Conservation (phyloP, 1,140 invertebrate species). For the Dysdera silvatica region DNA sequence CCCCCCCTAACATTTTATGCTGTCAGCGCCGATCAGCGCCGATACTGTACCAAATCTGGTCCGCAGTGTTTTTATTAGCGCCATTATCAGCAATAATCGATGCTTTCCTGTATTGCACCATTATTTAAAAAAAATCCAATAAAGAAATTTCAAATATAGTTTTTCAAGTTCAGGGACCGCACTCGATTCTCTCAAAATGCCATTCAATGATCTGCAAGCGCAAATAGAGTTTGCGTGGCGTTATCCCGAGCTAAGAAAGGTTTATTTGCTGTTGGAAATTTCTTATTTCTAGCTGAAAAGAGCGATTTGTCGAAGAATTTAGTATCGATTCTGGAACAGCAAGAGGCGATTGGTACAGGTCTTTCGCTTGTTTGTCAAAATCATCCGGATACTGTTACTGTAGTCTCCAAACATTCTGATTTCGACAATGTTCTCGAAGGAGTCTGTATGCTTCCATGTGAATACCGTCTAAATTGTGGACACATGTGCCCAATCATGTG, state of each 20-base stretch:
- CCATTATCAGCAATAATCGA: too few relatives aligned
- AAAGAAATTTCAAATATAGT: conserved; percentile 14
- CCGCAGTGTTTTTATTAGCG: too few relatives aligned
- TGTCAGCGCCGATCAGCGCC: too few relatives aligned
- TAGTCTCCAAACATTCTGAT: conserved; percentile 4
- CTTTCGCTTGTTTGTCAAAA: conserved; percentile 16
- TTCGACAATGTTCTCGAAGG: conserved; percentile 25
- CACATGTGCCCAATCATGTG: conserved; percentile 26
- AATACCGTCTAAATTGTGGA: conserved; percentile 22
- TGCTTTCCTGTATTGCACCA: too few relatives aligned
- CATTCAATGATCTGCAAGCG: too few relatives aligned
- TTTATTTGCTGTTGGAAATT: conserved; percentile 60
- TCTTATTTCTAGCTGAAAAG: conserved; percentile 49
- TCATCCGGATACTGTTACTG: background rate
- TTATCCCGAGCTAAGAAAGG: conserved; percentile 70
- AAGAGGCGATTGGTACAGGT: conserved; percentile 31
- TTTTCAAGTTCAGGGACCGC: conserved; percentile 34
- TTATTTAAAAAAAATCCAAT: too few relatives aligned
- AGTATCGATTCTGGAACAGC: conserved; percentile 25
- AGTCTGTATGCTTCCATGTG: conserved; percentile 16
- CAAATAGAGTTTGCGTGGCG: conserved; percentile 74
- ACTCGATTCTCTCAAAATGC: conserved; percentile 66
- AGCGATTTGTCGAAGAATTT: conserved; percentile 46
- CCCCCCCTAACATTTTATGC: too few relatives aligned
- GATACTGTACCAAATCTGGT: too few relatives aligned